These are phyloP conservation scores for Idaea straminata DNA, from an alignment of 2,888 invertebrate species.

Conservation along the genomic window DNA sequence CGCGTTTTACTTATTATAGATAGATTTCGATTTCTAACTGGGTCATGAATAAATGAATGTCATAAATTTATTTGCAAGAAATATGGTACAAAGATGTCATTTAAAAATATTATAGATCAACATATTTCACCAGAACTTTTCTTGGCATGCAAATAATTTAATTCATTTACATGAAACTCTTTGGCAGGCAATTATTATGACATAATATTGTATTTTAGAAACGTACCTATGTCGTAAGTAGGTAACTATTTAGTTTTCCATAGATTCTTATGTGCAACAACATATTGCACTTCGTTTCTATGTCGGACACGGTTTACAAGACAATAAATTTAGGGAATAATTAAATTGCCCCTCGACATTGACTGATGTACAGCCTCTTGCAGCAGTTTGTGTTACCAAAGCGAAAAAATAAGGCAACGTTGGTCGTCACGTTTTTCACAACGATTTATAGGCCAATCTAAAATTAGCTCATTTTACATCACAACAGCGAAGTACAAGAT, in stretches of 20 bases:
- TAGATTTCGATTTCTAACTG: too few species aligned
- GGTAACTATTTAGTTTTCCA: not conserved
- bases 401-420: conserved; percentile 53
- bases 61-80: too few species aligned
- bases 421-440: conserved; percentile 33
- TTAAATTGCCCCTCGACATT: conserved; percentile 68
- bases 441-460: conserved; percentile 41
- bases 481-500: not conserved
- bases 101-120: too few species aligned
- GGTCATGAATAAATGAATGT: too few species aligned
- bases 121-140: too few species aligned
- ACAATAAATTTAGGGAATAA: conserved; percentile 63
- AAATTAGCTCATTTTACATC: conserved; percentile 26
- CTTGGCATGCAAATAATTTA: too few species aligned
- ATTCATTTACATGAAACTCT: too few species aligned
- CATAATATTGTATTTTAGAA: too few species aligned
- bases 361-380: conserved; percentile 73
- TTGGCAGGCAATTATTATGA: too few species aligned
- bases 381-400: conserved; percentile 50
- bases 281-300: not conserved
- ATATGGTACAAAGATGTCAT: too few species aligned
- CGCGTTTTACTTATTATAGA: too few species aligned
- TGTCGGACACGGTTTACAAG: conserved; percentile 34
- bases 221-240: too few species aligned
- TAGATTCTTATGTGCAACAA: not conserved